Base-by-base conservation (phyloP, 2,888 invertebrate genomes). In the Microdon myrmicae region DNA sequence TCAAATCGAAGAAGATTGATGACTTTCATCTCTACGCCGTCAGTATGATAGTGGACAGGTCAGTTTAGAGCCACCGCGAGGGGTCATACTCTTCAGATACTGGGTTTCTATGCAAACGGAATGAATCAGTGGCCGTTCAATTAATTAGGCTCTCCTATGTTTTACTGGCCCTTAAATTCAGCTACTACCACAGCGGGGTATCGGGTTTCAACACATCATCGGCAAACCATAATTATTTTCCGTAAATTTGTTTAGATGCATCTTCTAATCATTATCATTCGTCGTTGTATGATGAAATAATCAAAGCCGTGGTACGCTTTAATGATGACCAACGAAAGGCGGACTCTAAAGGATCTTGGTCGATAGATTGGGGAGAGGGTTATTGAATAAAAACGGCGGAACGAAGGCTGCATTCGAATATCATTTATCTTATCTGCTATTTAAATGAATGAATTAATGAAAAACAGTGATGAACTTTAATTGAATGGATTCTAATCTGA, bases 1-100 rank as follows among this genome's bases (percentile, higher is more conserved):
- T 60, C 55, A 55, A 44, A 25, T 22, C 37, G 26, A 55, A 35
- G 37, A 60, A 43, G 60, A 60, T 60, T 60, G 60, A 60, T 60
- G 9, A 38, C 32, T 31, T 38, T 14, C 31, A 17, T 23, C 31
- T 23, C 44, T 23, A 19, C 14, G 23, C 12, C 13, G 10, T 12
- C 17, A 28, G 14, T 10, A 22, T 2, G n/a, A n/a, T n/a, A n/a
- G n/a, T n/a, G 23, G 38, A 49, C 38, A 39, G 16, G 17, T 48
- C 13, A 31, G 31, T 29, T 16, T n/a, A n/a, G 10, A 37, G 14
- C 23, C n/a, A 16, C 2, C 8, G 19, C 2, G 28, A 29, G 10
- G 10, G 19, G 17, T 8, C 7, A 13, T 16, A 16, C 26, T 7
- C 16, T 26, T 14, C 12, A 45, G 10, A 25, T 23, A 8, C 9